Percentiles rank a stretch among this genome's conserved stretches.
Evolutionary conservation across 2,113 vertebrate genomes (phyloP).

Genomic region (Xiphias gladius): DNA sequence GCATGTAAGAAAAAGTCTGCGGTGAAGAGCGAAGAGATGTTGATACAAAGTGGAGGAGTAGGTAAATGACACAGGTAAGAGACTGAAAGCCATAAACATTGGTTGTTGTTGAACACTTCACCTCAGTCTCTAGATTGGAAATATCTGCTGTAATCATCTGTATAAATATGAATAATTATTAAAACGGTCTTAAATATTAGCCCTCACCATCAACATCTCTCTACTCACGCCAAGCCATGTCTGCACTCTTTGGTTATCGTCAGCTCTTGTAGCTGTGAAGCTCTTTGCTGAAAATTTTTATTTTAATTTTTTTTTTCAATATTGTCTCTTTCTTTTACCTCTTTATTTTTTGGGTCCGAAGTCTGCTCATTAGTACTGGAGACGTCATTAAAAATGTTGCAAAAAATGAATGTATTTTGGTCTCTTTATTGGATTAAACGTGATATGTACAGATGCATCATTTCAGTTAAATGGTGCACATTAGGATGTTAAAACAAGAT

Average conservation of each 20-base stretch:
- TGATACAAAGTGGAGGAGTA: constrained; percentile 16
- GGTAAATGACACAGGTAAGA: not conserved
- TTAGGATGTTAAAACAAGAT: not conserved
- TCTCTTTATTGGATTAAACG: constrained; percentile 47
- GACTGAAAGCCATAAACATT: not conserved
- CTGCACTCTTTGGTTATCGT: constrained; percentile 24
- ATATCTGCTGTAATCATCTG: constrained; percentile 51
- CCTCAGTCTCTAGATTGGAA: constrained; percentile 37
- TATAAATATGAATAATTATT: constrained; percentile 20
- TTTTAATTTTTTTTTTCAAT: constrained; percentile 36
- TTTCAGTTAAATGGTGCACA: not conserved
- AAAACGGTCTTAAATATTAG: constrained; percentile 42
- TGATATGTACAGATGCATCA: constrained; percentile 4
- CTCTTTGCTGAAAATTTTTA: constrained; percentile 52
- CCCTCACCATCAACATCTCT: constrained; percentile 9
- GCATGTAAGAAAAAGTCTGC: constrained; percentile 33
- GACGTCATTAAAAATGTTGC: constrained; percentile 81
- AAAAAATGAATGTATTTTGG: constrained; percentile 57
- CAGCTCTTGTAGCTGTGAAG: constrained; percentile 32
- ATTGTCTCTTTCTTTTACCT: constrained; percentile 52
- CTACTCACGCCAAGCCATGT: constrained; percentile 18
- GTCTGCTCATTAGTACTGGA: constrained; percentile 77
- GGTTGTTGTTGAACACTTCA: not conserved
- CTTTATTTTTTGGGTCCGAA: constrained; percentile 57
- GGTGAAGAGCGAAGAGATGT: constrained; percentile 17